phyloP scores from a whole-genome alignment of 2,113 vertebrate species.

The Sceloporus tristichus region DNA sequence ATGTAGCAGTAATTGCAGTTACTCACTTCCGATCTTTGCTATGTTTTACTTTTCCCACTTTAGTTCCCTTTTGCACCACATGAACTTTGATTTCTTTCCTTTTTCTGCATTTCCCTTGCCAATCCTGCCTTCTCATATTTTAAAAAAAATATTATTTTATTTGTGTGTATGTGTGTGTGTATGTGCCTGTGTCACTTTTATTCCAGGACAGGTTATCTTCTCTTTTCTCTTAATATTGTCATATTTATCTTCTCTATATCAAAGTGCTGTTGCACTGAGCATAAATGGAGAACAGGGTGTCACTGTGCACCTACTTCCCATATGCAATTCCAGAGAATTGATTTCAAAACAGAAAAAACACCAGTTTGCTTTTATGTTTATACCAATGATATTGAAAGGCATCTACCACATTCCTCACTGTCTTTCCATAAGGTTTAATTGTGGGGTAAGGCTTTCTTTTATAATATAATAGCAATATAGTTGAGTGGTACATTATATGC shows the following conservation, averaged over 20 bases:
- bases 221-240: constrained; percentile 65
- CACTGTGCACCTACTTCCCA: constrained; percentile 57
- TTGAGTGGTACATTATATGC: constrained; percentile 8
- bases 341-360: constrained; percentile 53
- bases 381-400: constrained; percentile 35
- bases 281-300: constrained; percentile 57
- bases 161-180: constrained; percentile 60
- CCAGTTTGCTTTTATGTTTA: constrained; percentile 52
- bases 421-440: constrained; percentile 69
- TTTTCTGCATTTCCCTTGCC: constrained; percentile 62
- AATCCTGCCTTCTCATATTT: constrained; percentile 71
- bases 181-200: constrained; percentile 69
- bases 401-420: constrained; percentile 73
- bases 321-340: constrained; percentile 55
- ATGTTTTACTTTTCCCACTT: constrained; percentile 60
- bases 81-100: constrained; percentile 56
- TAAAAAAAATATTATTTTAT: constrained; percentile 25
- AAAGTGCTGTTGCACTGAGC: constrained; percentile 70
- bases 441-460: constrained; percentile 42
- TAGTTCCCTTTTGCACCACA: constrained; percentile 66
- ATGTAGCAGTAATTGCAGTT: constrained; percentile 56
- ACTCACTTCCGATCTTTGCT: constrained; percentile 55
- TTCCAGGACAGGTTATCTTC: constrained; percentile 74
- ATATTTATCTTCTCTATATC: constrained; percentile 59
- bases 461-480: constrained; percentile 36